These are phyloP conservation scores for Elmis aenea DNA, from an alignment of 2,888 invertebrate species.

Conservation along the genomic window DNA sequence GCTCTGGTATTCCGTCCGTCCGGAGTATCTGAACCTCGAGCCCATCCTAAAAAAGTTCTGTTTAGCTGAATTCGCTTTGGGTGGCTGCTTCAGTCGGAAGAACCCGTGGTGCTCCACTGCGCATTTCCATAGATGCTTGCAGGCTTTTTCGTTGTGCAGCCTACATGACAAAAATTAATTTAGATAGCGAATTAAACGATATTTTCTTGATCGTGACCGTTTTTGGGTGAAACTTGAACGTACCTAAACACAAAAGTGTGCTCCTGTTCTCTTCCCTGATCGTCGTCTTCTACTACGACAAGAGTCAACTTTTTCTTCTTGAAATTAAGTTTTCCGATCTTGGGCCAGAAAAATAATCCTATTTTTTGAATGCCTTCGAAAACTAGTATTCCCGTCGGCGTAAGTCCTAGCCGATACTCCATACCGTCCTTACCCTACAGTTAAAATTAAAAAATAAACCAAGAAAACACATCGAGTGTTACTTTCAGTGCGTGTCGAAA, in stretches of 20 bases:
- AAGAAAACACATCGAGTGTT: neutral
- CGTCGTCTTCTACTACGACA: conserved; percentile 97
- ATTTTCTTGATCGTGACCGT: neutral
- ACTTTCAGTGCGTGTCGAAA: too few species aligned
- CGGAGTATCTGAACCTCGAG: conserved; percentile 82
- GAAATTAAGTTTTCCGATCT: conserved; percentile 96
- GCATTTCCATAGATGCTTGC: conserved; percentile 99
- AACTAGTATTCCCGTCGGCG: conserved; percentile 96
- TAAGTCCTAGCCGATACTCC: conserved; percentile 93
- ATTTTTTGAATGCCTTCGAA: conserved; percentile 97
- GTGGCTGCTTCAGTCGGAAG: conserved; percentile 87
- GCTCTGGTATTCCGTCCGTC: conserved; percentile 97
- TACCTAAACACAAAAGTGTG: conserved; percentile 96
- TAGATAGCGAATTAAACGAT: too few species aligned
- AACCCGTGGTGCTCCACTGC: conserved; percentile 99
- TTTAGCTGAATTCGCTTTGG: conserved; percentile 80
- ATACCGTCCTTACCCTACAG: conserved; percentile 86
- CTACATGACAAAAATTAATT: conserved; percentile 42
- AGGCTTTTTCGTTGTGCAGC: conserved; percentile 93
- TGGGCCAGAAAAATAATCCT: conserved; percentile 98
- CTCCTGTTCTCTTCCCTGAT: conserved; percentile 93
- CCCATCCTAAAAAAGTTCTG: conserved; percentile 99
- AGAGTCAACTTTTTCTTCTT: conserved; percentile 96
- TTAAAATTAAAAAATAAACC: conserved; percentile 1
- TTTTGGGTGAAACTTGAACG: too few species aligned